Evolutionary conservation across 2,113 vertebrate species (phyloP).

Genomic region (Anhinga rufa): DNA sequence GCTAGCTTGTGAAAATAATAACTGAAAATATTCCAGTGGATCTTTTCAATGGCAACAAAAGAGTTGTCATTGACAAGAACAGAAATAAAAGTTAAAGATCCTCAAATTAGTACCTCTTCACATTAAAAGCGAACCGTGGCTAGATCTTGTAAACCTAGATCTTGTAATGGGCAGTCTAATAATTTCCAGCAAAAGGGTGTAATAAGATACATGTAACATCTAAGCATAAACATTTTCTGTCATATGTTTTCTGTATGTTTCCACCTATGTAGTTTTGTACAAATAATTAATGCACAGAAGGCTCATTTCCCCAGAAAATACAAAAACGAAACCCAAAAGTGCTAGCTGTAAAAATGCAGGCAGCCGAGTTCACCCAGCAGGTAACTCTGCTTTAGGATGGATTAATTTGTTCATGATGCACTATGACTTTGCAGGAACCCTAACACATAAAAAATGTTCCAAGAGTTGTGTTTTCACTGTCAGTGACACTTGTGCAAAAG

Average conservation of each 20-base stretch:
- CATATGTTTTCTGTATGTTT: not conserved
- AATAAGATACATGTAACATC: not conserved
- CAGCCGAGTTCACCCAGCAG: not conserved
- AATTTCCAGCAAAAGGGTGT: not conserved
- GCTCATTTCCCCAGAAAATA: not conserved
- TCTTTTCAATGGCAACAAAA: not conserved
- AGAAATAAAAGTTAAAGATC: not conserved
- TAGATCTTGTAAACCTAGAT: not conserved
- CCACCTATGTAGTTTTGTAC: not conserved
- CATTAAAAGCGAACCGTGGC: not conserved
- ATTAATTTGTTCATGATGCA: not conserved
- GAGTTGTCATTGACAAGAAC: not conserved
- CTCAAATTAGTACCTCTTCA: not conserved
- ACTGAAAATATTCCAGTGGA: not conserved
- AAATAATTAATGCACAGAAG: not conserved
- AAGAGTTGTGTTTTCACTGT: not conserved
- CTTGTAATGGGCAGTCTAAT: not conserved
- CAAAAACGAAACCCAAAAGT: not conserved
- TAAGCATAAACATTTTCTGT: not conserved
- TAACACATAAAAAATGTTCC: not conserved
- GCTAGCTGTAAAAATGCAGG: not conserved
- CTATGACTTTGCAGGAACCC: not conserved
- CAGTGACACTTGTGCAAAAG: not conserved
- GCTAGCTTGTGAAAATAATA: not conserved
- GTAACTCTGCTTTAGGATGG: not conserved